Percentiles rank a stretch among this genome's conserved stretches.
Conservation (phyloP, 2,113 vertebrate species). For the Microcebus jonahi region DNA sequence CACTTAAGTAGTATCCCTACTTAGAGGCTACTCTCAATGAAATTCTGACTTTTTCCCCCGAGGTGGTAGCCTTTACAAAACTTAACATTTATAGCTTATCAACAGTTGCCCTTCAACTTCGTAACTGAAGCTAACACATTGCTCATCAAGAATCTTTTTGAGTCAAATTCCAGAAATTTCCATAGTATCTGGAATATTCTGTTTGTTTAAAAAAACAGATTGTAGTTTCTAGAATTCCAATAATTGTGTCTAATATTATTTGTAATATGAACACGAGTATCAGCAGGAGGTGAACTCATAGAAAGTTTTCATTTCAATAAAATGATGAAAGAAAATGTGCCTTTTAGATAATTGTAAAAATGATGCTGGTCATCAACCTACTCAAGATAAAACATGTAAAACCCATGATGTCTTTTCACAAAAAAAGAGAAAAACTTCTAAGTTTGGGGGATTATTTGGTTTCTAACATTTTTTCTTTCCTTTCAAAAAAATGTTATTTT, state of each 20-base stretch:
- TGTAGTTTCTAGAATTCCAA: slow-evolving; percentile 11
- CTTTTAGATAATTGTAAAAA: not conserved
- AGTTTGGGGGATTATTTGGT: not conserved
- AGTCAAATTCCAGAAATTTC: not conserved
- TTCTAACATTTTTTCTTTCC: not conserved
- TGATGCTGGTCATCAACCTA: not conserved
- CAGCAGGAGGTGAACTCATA: not conserved
- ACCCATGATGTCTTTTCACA: not conserved
- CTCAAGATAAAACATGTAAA: not conserved
- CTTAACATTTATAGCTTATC: not conserved
- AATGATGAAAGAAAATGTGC: not conserved
- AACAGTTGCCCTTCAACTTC: not conserved
- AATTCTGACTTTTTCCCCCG: not conserved
- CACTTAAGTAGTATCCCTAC: not conserved
- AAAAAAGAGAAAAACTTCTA: not conserved
- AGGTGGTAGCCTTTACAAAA: not conserved
- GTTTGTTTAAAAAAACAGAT: not conserved
- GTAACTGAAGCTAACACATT: not conserved
- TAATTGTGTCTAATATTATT: slow-evolving; percentile 17
- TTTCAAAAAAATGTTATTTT: not conserved
- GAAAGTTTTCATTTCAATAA: not conserved
- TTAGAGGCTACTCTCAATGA: not conserved
- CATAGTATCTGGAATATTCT: not conserved
- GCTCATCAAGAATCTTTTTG: not conserved
- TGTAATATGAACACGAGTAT: not conserved